phyloP scores from a whole-genome alignment of 2,797 vertebrate genomes.

The Falco rusticolus region DNA sequence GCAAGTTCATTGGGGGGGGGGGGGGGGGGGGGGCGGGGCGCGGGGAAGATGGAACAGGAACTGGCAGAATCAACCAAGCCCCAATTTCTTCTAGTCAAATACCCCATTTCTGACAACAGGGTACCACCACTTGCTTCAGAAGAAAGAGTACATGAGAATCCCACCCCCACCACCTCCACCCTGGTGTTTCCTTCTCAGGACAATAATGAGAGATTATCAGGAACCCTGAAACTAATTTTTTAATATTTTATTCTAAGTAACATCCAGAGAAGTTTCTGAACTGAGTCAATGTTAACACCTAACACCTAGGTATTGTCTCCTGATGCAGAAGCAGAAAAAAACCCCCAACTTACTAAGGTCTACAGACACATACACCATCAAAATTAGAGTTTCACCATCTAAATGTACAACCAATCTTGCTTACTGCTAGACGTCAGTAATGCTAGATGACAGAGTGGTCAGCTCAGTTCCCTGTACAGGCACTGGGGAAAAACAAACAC shows the following conservation, averaged over 20 bases:
- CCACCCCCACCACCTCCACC: background rate
- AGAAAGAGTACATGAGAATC: background rate
- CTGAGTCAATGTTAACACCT: background rate
- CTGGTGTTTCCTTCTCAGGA: background rate
- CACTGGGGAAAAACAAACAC: background rate
- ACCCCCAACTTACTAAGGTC: fast-evolving
- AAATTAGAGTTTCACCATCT: background rate
- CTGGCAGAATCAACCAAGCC: background rate
- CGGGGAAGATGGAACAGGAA: background rate
- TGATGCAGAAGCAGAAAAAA: background rate
- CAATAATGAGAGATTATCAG: background rate
- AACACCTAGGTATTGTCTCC: background rate
- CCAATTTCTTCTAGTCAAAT: background rate
- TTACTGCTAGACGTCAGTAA: fast-evolving
- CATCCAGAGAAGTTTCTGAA: background rate
- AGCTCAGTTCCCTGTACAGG: background rate
- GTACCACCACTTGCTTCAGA: background rate
- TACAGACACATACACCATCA: background rate
- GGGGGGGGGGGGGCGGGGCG: fast-evolving
- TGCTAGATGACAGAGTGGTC: background rate
- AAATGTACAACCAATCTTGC: background rate
- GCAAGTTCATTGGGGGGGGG: fast-evolving
- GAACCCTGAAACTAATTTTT: background rate
- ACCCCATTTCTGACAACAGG: background rate
- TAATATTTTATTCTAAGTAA: background rate